A percentile compares a stretch with the other conserved stretches of the same genome.
These are phyloP conservation scores for Chaitophorus viminalis DNA, from an alignment of 2,888 invertebrate species.

Conservation along the genomic window DNA sequence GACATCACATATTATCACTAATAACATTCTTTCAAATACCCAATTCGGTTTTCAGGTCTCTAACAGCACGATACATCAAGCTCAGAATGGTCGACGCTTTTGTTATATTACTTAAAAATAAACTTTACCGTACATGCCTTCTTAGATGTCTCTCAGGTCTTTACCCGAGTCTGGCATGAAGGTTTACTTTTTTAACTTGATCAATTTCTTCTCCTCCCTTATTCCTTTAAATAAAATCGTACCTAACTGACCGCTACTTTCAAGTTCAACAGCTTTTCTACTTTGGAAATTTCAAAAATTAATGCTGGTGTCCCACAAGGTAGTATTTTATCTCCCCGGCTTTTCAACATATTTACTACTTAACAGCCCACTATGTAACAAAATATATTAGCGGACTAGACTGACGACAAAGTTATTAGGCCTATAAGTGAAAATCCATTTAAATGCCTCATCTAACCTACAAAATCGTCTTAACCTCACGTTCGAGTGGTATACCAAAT, in stretches of 20 bases:
- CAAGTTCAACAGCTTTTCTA: background rate
- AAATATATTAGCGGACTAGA: background rate
- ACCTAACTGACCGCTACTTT: background rate
- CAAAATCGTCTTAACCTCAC: background rate
- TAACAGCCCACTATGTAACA: background rate
- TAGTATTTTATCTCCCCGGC: background rate
- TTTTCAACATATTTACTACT: background rate
- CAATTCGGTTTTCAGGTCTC: background rate
- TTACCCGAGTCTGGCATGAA: background rate
- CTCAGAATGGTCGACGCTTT: background rate
- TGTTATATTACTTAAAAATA: background rate
- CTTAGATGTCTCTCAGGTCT: too few relatives aligned
- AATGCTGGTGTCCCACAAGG: background rate
- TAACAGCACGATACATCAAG: background rate
- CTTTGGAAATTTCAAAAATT: background rate
- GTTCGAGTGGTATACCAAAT: background rate
- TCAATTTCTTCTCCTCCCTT: background rate
- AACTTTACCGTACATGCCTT: too few relatives aligned
- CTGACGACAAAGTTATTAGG: background rate
- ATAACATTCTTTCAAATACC: background rate
- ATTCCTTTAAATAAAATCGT: background rate
- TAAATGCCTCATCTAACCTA: slow-evolving; percentile 7
- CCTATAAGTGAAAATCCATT: background rate
- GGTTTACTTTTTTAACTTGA: background rate
- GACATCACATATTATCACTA: background rate